Percentiles rank a stretch among this genome's conserved stretches.
phyloP scores from a whole-genome alignment of 2,113 vertebrate genomes.

The Varanus komodoensis region DNA sequence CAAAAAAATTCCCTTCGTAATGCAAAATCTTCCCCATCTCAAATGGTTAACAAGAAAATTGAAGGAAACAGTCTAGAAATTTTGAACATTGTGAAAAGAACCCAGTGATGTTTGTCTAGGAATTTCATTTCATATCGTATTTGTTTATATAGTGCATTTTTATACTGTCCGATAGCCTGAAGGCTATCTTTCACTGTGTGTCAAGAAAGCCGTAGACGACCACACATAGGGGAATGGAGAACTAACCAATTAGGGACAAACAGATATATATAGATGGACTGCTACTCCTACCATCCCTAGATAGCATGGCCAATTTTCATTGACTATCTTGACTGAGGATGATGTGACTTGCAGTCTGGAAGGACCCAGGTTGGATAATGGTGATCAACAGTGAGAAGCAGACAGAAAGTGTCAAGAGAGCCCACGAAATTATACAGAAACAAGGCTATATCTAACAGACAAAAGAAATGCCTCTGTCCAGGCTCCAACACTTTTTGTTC shows the following conservation, averaged over 20 bases:
- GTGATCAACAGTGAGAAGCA: not conserved
- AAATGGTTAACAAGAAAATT: not conserved
- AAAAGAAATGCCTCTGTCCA: not conserved
- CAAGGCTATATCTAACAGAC: not conserved
- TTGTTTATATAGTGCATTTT: no score
- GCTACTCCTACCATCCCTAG: no score
- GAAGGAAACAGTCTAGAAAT: not conserved
- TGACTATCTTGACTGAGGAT: no score
- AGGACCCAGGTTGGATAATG: not conserved
- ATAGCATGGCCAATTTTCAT: not conserved
- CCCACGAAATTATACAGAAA: not conserved
- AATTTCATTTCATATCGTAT: not conserved
- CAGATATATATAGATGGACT: not conserved
- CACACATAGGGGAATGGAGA: not conserved
- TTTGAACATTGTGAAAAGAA: not conserved
- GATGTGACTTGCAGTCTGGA: not conserved
- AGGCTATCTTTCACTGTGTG: no score
- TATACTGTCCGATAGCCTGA: no score
- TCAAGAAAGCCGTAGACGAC: not conserved
- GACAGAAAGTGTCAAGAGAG: not conserved
- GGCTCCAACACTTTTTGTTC: not conserved
- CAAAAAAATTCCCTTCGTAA: not conserved
- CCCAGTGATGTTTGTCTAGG: not conserved
- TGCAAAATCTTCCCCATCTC: not conserved
- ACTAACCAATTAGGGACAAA: not conserved